Percentiles rank a stretch among this genome's conserved stretches.
phyloP scores from a whole-genome alignment of 2,888 invertebrate species.

The Orchesella flavescens region DNA sequence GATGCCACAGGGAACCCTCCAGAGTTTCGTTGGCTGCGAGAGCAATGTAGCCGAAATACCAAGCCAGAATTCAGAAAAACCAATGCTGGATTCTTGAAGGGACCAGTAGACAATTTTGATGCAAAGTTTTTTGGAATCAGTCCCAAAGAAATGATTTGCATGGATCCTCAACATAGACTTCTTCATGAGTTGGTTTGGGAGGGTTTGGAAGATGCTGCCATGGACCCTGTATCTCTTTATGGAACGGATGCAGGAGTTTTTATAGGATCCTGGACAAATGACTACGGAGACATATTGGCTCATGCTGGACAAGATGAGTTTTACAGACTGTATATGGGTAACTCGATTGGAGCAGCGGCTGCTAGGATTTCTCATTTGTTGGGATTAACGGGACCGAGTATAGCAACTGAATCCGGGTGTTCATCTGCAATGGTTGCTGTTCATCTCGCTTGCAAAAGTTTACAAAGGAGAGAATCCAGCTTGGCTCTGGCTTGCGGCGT shows the following conservation, averaged over 20 bases:
- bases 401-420: slow-evolving; percentile 41
- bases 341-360: slow-evolving; percentile 39
- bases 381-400: slow-evolving; percentile 38
- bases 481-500: slow-evolving; percentile 62
- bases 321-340: slow-evolving; percentile 46
- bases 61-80: slow-evolving; percentile 1
- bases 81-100: slow-evolving; percentile 21
- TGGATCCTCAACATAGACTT: neutral
- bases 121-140: too few species aligned
- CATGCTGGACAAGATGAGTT: slow-evolving; percentile 15
- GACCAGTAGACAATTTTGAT: neutral
- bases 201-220: slow-evolving; percentile 17
- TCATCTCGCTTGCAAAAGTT: slow-evolving; percentile 32
- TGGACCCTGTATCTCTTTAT: neutral
- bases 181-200: slow-evolving; percentile 33
- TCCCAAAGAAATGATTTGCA: too few species aligned
- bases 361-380: slow-evolving; percentile 40
- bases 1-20: slow-evolving; percentile 15
- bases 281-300: slow-evolving; percentile 20
- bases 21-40: neutral
- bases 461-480: slow-evolving; percentile 21
- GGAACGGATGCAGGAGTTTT: slow-evolving; percentile 21
- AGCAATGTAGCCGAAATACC: neutral
- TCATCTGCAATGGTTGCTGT: slow-evolving; percentile 34
- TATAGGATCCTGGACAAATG: slow-evolving; percentile 29